Evolutionary conservation across 2,113 vertebrate genomes (phyloP).

Genomic region (Noturus placidus): DNA sequence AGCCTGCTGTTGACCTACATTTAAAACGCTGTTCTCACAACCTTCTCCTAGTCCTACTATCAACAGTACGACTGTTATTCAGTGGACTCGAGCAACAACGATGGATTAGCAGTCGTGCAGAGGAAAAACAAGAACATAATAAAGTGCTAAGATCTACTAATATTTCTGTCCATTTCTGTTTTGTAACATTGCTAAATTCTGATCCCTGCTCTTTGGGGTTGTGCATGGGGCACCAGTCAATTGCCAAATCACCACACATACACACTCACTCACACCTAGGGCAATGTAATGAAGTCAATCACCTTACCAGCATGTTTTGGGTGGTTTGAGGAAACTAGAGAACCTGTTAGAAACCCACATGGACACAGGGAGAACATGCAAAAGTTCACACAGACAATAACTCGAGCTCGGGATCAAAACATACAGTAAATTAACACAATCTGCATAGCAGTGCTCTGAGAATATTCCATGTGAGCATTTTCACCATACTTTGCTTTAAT

Average conservation of each 20-base stretch:
- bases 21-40: conserved; percentile 47
- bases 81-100: not conserved
- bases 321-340: not conserved
- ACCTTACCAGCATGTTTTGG: not conserved
- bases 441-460: not conserved
- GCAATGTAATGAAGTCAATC: not conserved
- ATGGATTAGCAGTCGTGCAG: conserved; percentile 8
- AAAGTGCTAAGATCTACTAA: not conserved
- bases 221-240: not conserved
- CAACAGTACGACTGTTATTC: conserved; percentile 14
- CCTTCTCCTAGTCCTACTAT: not conserved
- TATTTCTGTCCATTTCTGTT: not conserved
- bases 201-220: not conserved
- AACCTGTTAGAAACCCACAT: not conserved
- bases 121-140: conserved; percentile 15
- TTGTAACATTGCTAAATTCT: not conserved
- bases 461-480: not conserved
- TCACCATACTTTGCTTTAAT: not conserved
- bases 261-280: not conserved
- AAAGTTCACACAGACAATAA: not conserved
- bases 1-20: conserved; percentile 47
- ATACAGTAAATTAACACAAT: not conserved
- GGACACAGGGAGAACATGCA: not conserved
- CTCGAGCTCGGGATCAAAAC: not conserved
- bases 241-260: not conserved